Evolutionary conservation across 2,113 vertebrate genomes (phyloP).

Genomic region (Sorex fumeus): DNA sequence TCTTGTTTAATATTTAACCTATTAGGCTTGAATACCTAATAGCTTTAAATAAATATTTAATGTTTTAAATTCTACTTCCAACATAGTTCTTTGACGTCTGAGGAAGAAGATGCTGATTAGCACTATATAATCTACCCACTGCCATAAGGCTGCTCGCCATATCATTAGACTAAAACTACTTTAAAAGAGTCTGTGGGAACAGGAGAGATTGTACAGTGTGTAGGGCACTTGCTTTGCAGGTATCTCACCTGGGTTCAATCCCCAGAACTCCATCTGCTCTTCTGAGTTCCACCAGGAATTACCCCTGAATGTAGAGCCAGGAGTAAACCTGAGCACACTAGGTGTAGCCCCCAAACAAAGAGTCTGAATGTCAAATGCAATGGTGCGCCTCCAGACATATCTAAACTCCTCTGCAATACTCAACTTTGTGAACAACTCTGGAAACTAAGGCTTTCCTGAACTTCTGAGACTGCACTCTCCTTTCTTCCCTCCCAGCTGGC

Average conservation of each 20-base stretch:
- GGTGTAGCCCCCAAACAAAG: background rate
- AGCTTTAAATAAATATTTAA: constrained; percentile 72
- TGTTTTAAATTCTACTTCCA: constrained; percentile 46
- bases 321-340: too few relatives aligned
- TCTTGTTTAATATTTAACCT: constrained; percentile 66
- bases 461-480: background rate
- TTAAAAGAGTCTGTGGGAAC: background rate
- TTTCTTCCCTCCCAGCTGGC: background rate
- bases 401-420: background rate
- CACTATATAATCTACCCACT: background rate
- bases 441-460: background rate
- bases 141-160: background rate
- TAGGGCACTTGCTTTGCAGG: too few relatives aligned
- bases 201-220: too few relatives aligned
- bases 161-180: background rate
- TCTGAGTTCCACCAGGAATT: too few relatives aligned
- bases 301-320: too few relatives aligned
- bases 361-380: background rate
- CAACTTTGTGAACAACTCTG: background rate
- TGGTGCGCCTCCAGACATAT: background rate
- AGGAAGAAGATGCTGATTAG: constrained; percentile 68
- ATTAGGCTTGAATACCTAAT: constrained; percentile 62
- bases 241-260: too few relatives aligned
- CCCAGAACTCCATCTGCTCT: too few relatives aligned
- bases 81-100: constrained; percentile 50